These are phyloP conservation scores for Lophius piscatorius DNA, from an alignment of 2,113 vertebrate species.

Conservation along the genomic window DNA sequence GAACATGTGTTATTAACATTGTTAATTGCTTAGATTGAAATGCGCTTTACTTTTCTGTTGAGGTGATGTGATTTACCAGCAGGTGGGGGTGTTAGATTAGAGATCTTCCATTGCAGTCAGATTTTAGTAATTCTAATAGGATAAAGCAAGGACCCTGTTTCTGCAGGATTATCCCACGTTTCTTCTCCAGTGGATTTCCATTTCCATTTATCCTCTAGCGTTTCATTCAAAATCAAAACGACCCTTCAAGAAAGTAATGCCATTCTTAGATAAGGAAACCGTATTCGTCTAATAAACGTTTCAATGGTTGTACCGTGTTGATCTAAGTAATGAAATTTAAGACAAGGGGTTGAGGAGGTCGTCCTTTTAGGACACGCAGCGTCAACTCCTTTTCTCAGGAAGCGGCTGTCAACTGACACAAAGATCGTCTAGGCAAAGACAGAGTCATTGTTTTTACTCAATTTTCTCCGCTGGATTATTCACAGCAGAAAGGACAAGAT, in stretches of 20 bases:
- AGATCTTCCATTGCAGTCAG: background rate
- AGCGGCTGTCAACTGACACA: conserved; percentile 49
- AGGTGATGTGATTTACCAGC: no score
- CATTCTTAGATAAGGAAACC: no score
- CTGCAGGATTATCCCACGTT: conserved; percentile 35
- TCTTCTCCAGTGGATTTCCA: background rate
- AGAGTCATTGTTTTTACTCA: no score
- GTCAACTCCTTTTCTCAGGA: conserved; percentile 43
- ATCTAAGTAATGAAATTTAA: no score
- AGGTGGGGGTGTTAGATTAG: conserved; percentile 38
- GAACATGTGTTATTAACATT: no score
- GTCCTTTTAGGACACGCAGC: background rate
- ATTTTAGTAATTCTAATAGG: conserved; percentile 17
- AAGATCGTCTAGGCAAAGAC: conserved; percentile 28
- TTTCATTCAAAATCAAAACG: no score
- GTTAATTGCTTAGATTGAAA: no score
- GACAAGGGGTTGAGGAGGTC: background rate
- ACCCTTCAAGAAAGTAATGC: no score
- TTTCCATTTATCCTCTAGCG: background rate
- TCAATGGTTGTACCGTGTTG: fast-evolving
- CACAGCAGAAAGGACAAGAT: background rate
- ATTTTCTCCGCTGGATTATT: no score
- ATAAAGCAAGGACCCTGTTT: conserved; percentile 20
- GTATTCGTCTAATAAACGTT: background rate
- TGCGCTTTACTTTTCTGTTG: no score